Conservation (phyloP, 2,888 invertebrate genomes). For the Dynastes maya region DNA sequence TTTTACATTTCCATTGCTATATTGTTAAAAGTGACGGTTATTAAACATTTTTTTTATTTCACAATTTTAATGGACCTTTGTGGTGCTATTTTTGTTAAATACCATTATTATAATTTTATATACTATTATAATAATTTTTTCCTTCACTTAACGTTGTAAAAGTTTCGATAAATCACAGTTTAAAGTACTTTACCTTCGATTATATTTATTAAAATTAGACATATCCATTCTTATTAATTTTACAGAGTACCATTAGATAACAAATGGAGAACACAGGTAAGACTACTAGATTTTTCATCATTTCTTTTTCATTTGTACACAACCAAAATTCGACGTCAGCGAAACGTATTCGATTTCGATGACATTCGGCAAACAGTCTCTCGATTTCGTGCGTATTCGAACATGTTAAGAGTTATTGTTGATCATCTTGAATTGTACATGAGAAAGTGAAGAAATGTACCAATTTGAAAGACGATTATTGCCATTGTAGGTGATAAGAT, state of each 20-base stretch:
- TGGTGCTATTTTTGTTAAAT: constrained; percentile 7
- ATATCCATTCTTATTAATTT: constrained; percentile 39
- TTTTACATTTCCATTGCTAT: too few relatives aligned
- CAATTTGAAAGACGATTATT: constrained; percentile 30
- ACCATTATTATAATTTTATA: constrained; percentile 35
- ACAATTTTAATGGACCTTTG: constrained; percentile 24
- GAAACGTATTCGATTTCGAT: constrained; percentile 48
- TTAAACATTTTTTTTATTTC: background rate
- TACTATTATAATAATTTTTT: constrained; percentile 33
- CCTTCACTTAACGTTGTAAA: constrained; percentile 47
- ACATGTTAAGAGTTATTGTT: constrained; percentile 52
- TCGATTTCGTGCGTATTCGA: constrained; percentile 59
- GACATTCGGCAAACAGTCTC: constrained; percentile 61
- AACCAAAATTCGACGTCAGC: constrained; percentile 57
- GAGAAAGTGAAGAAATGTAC: constrained; percentile 46
- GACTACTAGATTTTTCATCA: constrained; percentile 61
- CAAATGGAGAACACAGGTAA: constrained; percentile 56
- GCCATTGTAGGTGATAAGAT: background rate
- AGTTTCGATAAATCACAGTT: constrained; percentile 63
- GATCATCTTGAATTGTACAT: constrained; percentile 64
- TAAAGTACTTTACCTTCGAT: constrained; percentile 59
- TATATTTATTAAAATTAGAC: constrained; percentile 43
- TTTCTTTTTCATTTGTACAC: constrained; percentile 57
- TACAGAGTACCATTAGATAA: constrained; percentile 50
- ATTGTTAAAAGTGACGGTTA: too few relatives aligned